A percentile compares a stretch with the other conserved stretches of the same genome.
phyloP scores from a whole-genome alignment of 2,888 invertebrate genomes.

The Drosophila mayaguana region DNA sequence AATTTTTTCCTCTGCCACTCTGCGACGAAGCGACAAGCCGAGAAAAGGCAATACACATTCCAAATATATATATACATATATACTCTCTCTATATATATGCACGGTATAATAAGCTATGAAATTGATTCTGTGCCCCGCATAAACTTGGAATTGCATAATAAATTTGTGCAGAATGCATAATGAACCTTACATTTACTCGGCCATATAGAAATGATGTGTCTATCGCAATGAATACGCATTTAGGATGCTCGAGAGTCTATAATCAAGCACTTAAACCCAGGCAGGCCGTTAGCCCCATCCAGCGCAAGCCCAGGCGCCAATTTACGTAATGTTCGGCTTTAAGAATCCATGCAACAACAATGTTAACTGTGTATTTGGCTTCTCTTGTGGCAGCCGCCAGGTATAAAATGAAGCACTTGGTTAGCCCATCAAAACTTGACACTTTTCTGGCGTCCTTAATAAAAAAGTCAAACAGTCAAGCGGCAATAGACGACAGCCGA shows the following conservation, averaged over 20 bases:
- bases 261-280: conserved; percentile 15
- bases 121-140: conserved; percentile 66
- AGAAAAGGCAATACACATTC: conserved; percentile 14
- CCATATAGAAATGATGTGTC: conserved; percentile 15
- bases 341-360: conserved; percentile 8
- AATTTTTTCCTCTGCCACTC: conserved; percentile 45
- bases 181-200: conserved; percentile 36
- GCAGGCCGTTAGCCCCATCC: not conserved
- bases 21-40: conserved; percentile 32
- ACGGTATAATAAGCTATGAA: conserved; percentile 45
- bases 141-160: conserved; percentile 70
- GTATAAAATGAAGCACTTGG: conserved; percentile 50
- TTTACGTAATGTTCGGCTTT: conserved; percentile 10
- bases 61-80: not conserved
- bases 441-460: conserved; percentile 55
- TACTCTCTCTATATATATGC: conserved; percentile 2
- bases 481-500: conserved; percentile 28
- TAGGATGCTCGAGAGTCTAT: conserved; percentile 1
- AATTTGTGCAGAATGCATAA: conserved; percentile 72
- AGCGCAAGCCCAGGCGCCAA: not conserved
- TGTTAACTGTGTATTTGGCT: not conserved
- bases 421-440: conserved; percentile 63
- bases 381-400: not conserved
- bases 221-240: conserved; percentile 8
- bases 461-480: conserved; percentile 47